Conservation (phyloP, 2,888 invertebrate species). For the Pammene fasciana region DNA sequence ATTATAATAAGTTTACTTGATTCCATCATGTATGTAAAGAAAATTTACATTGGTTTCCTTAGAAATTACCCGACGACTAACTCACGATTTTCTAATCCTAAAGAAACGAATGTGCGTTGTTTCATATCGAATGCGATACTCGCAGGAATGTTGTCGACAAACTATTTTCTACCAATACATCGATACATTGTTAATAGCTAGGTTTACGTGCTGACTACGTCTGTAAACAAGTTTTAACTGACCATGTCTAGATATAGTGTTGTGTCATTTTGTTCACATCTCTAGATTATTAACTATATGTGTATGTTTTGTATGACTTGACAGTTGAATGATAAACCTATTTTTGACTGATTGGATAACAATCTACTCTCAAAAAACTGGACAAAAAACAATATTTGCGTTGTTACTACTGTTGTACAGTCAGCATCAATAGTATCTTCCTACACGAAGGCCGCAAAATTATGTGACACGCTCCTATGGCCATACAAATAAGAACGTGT, state of each 20-base stretch:
- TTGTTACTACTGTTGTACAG: slow-evolving; percentile 1
- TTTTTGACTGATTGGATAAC: slow-evolving; percentile 3
- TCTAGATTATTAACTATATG: slow-evolving; percentile 10
- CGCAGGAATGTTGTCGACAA: slow-evolving; percentile 19
- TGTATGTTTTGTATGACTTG: slow-evolving; percentile 15
- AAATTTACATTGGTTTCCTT: too few relatives aligned
- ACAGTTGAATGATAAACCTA: slow-evolving; percentile 4
- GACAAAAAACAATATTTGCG: slow-evolving; percentile 2
- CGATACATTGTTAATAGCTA: slow-evolving; percentile 24
- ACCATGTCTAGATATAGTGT: slow-evolving; percentile 16
- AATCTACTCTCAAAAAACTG: neutral
- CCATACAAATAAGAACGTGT: too few relatives aligned
- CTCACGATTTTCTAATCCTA: too few relatives aligned
- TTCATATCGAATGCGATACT: neutral
- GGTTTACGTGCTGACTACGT: slow-evolving; percentile 12
- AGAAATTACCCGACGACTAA: too few relatives aligned
- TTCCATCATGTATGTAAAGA: too few relatives aligned
- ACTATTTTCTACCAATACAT: slow-evolving; percentile 27
- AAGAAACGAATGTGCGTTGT: neutral
- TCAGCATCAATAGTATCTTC: too few relatives aligned
- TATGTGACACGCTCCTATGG: too few relatives aligned
- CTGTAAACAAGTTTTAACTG: slow-evolving; percentile 15
- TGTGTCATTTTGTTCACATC: slow-evolving; percentile 26
- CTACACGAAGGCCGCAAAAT: too few relatives aligned
- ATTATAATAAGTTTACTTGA: too few relatives aligned